phyloP scores from a whole-genome alignment of 2,888 invertebrate genomes.

The Dendrolimus pini region DNA sequence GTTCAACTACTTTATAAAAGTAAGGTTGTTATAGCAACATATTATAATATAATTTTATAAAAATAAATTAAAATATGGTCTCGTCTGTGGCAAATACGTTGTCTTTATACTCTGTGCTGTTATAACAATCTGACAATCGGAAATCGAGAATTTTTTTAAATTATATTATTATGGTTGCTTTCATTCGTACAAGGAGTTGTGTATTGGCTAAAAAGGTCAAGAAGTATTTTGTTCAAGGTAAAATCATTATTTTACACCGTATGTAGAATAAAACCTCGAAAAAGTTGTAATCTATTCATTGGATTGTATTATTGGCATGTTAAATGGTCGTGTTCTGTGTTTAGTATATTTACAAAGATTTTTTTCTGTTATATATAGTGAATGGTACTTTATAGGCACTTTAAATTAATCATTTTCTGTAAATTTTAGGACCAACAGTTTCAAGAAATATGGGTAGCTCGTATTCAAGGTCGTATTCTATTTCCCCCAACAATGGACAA shows the following conservation, averaged over 20 bases:
- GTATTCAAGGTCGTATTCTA: conserved; percentile 60
- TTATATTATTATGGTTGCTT: conserved; percentile 15
- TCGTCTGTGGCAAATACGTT: too few relatives aligned
- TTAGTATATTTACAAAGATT: too few relatives aligned
- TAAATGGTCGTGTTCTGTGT: too few relatives aligned
- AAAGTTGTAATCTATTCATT: conserved; percentile 8
- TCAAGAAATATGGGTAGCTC: conserved; percentile 57
- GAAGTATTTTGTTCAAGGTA: conserved; percentile 54
- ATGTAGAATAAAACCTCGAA: conserved; percentile 6
- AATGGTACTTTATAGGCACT: too few relatives aligned
- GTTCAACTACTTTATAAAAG: too few relatives aligned
- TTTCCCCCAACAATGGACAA: conserved; percentile 40
- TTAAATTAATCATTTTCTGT: not conserved
- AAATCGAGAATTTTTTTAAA: not conserved
- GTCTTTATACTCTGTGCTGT: too few relatives aligned
- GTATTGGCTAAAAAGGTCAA: conserved; percentile 39
- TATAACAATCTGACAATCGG: too few relatives aligned
- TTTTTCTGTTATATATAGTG: too few relatives aligned
- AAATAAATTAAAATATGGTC: too few relatives aligned
- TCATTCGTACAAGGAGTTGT: conserved; percentile 27
- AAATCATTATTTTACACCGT: conserved; percentile 35
- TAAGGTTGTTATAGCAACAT: too few relatives aligned
- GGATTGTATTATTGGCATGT: conserved; percentile 1
- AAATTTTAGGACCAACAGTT: conserved; percentile 20
- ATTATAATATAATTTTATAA: too few relatives aligned